Base-by-base conservation (phyloP, 2,113 vertebrate genomes). In the Colossoma macropomum region DNA sequence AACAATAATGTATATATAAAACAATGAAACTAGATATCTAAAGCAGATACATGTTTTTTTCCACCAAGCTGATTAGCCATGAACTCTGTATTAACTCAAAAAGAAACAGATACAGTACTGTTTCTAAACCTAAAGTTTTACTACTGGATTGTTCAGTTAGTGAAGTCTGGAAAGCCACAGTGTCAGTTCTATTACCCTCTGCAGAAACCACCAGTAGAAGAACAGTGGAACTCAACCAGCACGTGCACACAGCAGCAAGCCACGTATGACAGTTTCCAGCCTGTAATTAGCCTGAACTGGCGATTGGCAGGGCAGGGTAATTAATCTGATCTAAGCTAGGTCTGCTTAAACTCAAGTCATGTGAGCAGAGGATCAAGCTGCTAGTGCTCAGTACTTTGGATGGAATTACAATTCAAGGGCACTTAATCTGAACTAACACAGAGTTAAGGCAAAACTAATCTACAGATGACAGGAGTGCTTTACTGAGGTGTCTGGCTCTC, bases 401-500 rank as follows among this genome's bases (percentile, higher is more conserved):
- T 63, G 71, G 73, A 76, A 79, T 86, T 82, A 79, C 41, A 77
- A 63, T 50, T 81, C 59, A 76, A 73, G 28, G 54, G 41, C 72
- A 84, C 62, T 41, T 80, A 75, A 77, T 82, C 54, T 72, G 32
- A 82, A 75, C 77, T 80, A 78, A 85, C 54, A 71, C 70, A 78
- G 65, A 77, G 66, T 3, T 60, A 75, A 82, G 23, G 63, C 32
- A 52, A 21, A 83, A 50, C 21, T 81, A 79, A 80, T 72, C 80
- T 73, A 48, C 34, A 77, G 25, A 72, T 63, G 77, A 66, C 45
- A 82, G 70, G 45, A 45, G 65, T 72, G 45, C 73, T 82, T 21
- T 84, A 71, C 41, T 72, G 30, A 79, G 72, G 41, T 30, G 25
- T 25, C 63, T 77, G 45, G 60, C 15, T 11, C 63, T 59, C 27